Conservation (phyloP, 2,888 invertebrate genomes). For the Drosophila barbarae region DNA sequence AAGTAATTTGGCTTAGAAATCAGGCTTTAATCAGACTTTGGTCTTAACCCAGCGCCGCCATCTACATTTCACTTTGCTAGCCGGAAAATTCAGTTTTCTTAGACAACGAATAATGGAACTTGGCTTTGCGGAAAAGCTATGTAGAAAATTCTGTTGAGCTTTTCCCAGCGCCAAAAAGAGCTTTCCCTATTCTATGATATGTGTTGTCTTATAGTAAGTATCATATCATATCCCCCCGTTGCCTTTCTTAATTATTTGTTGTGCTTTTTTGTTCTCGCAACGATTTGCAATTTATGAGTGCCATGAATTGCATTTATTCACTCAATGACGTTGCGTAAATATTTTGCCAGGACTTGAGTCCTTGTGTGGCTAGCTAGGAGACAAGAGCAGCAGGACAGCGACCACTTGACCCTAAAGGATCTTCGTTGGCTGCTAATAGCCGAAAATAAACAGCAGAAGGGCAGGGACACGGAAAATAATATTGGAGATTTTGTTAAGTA, state of each 20-base stretch:
- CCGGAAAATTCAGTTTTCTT: slow-evolving; percentile 1
- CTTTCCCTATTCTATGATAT: neutral
- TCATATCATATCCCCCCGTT: neutral
- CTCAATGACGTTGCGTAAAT: slow-evolving; percentile 44
- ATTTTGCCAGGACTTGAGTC: slow-evolving; percentile 48
- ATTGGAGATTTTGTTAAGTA: neutral
- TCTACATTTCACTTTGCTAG: slow-evolving; percentile 17
- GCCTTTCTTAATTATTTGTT: slow-evolving; percentile 22
- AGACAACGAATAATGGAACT: slow-evolving; percentile 13
- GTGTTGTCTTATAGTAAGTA: neutral
- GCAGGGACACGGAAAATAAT: slow-evolving; percentile 6
- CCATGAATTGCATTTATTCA: slow-evolving; percentile 57
- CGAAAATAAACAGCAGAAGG: slow-evolving; percentile 45
- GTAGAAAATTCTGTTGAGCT: neutral
- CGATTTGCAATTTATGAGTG: slow-evolving; percentile 56
- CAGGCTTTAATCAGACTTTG: neutral
- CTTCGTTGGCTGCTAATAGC: slow-evolving; percentile 56
- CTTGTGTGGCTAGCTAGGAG: slow-evolving; percentile 38
- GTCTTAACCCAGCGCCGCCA: slow-evolving; percentile 5
- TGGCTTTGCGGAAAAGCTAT: slow-evolving; percentile 11
- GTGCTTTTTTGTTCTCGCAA: neutral
- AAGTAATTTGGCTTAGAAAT: slow-evolving; percentile 17
- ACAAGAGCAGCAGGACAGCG: slow-evolving; percentile 10
- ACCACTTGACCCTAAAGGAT: slow-evolving; percentile 58
- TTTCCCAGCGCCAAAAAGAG: neutral